Evolutionary conservation across 2,113 vertebrate genomes (phyloP), one percentile per base, ranked within the genome.

Genomic region (Austrofundulus limnaeus): DNA sequence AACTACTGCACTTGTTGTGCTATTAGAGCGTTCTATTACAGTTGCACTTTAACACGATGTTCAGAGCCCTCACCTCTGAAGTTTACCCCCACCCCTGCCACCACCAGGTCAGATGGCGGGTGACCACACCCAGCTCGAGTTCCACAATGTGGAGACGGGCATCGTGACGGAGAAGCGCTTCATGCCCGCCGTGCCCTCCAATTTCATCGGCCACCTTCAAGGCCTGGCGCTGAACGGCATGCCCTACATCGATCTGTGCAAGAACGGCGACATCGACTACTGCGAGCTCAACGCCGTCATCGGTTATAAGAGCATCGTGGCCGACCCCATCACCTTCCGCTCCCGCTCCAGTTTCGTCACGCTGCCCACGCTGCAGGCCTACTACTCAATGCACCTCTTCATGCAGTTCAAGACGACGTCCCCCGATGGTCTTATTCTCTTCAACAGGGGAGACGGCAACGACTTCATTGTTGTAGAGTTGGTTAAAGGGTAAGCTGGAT

Each of bases 391-490:
- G 97, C 97, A 99, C 86, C 96, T 99, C 81, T 99, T 99, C 90
- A 96, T 99, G 94, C 97, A 99, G 92, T 99, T 99, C 92, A 99
- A 99, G 92, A 99, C 96, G 5, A 99, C 97, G 16, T 99, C 97
- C 1, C 92, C 97, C 50, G 97, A 99, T 67, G 97, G 97, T 72
- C 92, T 99, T 43, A 93, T 99, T 78, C 94, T 99, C 11, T 99
- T 92, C 92, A 99, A 99, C 90, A 94, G 97, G 63, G 97, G 97
- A 17, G 97, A 99, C 80, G 97, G 96, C 80, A 99, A 96, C 75
- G 97, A 99, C 91, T 99, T 98, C 82, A 99, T 99, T 72, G 97
- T 98, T 81, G 88, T 99, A 77, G 97, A 99, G 90, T 92, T 99
- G 88, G 97, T 99, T 19, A 99, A 99, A 95, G 97, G 97, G 97